Base-by-base conservation (phyloP, 2,797 vertebrate species). In the Cuniculus paca region DNA sequence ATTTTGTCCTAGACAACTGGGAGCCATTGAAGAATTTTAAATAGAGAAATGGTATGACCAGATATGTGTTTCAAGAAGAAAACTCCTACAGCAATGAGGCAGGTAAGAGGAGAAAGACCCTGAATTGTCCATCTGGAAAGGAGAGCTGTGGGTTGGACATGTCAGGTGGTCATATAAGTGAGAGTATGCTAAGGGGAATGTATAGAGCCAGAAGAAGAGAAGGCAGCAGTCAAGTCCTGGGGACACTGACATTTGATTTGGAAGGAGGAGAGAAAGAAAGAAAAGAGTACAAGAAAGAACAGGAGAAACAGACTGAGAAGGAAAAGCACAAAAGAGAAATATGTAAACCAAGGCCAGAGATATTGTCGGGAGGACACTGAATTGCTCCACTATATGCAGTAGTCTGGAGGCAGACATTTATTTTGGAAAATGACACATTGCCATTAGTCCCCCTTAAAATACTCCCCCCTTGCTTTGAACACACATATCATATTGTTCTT, bases 1-100 rank as follows among this genome's bases (percentile, higher is more conserved):
- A 72, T 19, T 0, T 31, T 31, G 48, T 42, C 26, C 5, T 65
- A 50, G 68, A 52, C 26, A 36, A 56, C 4, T 26, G 20, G 70
- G 54, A 82, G 20, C 72, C 80, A 94, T 0, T 79, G 36, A 68
- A 97, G 75, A 68, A 24, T 87, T 95, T 87, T 77, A 91, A 91
- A 77, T 11, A 13, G 14, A 83, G 26, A 72, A 48, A 56, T 87
- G 36, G n/a, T n/a, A 20, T 34, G n/a, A 82, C 79, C 39, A 84
- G 58, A 65, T n/a, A 75, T 45, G n/a, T 63, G 20, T 70, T 87
- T 87, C 22, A 63, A 63, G 85, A 56, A 24, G 22, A 45, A 26
- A 74, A 83, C 11, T 68, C 42, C 31, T 39, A 36, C 14, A 28
- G 31, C 20, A 72, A 26, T 22, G 28, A 87, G 68, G 56, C 26